A percentile compares a stretch with the other conserved stretches of the same genome.
These are phyloP conservation scores for Notodonta dromedarius DNA, from an alignment of 2,888 invertebrate genomes.

Conservation along the genomic window DNA sequence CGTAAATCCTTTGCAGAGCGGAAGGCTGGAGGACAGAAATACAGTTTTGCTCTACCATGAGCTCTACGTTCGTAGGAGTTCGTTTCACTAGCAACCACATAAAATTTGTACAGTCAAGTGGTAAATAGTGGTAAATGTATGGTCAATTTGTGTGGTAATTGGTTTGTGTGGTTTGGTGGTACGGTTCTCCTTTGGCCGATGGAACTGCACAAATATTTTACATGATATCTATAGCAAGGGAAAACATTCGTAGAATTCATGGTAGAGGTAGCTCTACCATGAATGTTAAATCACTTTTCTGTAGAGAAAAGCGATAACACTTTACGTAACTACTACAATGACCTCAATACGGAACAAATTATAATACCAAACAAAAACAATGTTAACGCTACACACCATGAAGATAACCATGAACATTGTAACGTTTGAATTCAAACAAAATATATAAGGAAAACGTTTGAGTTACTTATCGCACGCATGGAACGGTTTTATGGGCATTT, in stretches of 20 bases:
- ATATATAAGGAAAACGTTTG: neutral
- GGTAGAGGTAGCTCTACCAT: no score
- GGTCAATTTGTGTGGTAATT: no score
- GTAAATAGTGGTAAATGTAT: no score
- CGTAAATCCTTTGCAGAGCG: neutral
- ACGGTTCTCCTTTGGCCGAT: no score
- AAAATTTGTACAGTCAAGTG: no score
- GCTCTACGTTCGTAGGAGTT: no score
- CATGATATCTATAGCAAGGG: no score
- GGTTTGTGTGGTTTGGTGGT: no score
- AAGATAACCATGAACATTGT: slow-evolving; percentile 1
- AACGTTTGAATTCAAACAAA: neutral
- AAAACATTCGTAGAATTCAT: no score
- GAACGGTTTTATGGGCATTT: neutral
- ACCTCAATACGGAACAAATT: neutral
- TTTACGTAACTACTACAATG: neutral
- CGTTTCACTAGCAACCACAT: no score
- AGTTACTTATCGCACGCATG: neutral
- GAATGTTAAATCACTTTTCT: no score
- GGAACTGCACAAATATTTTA: no score
- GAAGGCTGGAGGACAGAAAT: neutral
- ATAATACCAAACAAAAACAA: slow-evolving; percentile 2
- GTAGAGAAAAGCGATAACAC: neutral
- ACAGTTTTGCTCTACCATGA: neutral
- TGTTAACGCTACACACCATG: neutral